phyloP scores from a whole-genome alignment of 2,797 vertebrate genomes.

The Pseudochaenichthys georgianus region DNA sequence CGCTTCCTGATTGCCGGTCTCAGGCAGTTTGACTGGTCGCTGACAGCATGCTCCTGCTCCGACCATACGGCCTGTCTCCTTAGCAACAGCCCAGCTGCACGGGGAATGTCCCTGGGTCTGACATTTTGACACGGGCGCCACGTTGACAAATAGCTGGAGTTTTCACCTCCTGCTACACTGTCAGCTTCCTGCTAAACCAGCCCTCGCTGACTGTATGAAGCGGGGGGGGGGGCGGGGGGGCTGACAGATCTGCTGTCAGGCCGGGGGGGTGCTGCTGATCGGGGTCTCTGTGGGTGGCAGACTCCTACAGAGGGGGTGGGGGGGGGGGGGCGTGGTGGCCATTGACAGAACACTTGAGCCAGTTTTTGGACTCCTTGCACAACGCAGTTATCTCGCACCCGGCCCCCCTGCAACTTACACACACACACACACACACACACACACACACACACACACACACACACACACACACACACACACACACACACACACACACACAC shows the following conservation, averaged over 20 bases:
- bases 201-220: conserved; percentile 82
- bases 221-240: conserved; percentile 52
- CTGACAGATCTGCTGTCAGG: conserved; percentile 88
- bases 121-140: conserved; percentile 89
- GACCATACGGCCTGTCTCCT: conserved; percentile 88
- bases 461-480: too few relatives aligned
- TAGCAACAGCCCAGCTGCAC: conserved; percentile 88
- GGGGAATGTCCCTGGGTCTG: conserved; percentile 86
- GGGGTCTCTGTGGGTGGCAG: conserved; percentile 87
- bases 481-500: not conserved
- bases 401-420: conserved; percentile 7
- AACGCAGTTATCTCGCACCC: conserved; percentile 55
- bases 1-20: conserved; percentile 71
- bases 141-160: conserved; percentile 90
- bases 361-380: conserved; percentile 46
- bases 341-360: conserved; percentile 70
- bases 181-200: conserved; percentile 85
- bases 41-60: conserved; percentile 87
- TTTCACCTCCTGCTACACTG: conserved; percentile 89
- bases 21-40: conserved; percentile 77
- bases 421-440: too few relatives aligned
- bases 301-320: conserved; percentile 60
- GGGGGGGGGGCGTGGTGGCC: conserved; percentile 35
- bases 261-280: conserved; percentile 73
- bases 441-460: too few relatives aligned